These are phyloP conservation scores for Aradus depressus DNA, from an alignment of 2,888 invertebrate species.

Conservation along the genomic window DNA sequence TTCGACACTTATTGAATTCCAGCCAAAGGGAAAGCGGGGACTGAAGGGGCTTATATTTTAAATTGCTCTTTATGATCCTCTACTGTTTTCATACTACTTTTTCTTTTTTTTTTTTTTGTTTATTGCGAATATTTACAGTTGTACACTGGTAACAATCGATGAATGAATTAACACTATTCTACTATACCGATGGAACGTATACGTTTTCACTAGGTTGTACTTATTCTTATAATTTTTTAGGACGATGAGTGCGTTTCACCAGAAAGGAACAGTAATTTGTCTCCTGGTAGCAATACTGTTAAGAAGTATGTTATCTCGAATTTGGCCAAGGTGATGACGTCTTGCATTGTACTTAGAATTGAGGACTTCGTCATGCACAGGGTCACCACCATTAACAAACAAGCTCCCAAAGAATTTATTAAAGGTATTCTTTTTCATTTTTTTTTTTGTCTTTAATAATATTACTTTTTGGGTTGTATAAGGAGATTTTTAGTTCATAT, in stretches of 20 bases:
- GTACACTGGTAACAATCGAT: too few relatives aligned
- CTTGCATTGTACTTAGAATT: slow-evolving; percentile 77
- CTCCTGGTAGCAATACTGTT: slow-evolving; percentile 7
- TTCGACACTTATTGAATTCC: too few relatives aligned
- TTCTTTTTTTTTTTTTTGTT: too few relatives aligned
- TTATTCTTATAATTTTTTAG: slow-evolving; percentile 5
- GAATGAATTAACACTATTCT: neutral
- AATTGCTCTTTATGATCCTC: too few relatives aligned
- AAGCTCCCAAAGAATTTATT: slow-evolving; percentile 67
- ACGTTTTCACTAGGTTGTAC: too few relatives aligned
- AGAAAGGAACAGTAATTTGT: slow-evolving; percentile 4
- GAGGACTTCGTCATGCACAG: slow-evolving; percentile 84
- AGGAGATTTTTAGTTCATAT: too few relatives aligned
- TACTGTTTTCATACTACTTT: too few relatives aligned
- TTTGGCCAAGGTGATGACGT: slow-evolving; percentile 79
- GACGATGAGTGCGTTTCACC: slow-evolving; percentile 8
- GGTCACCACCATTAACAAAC: slow-evolving; percentile 63
- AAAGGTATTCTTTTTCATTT: slow-evolving; percentile 43
- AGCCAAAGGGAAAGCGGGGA: too few relatives aligned
- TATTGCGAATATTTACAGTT: too few relatives aligned
- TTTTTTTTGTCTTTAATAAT: too few relatives aligned
- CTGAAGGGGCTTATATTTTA: too few relatives aligned
- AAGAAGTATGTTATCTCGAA: slow-evolving; percentile 47
- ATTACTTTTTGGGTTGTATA: too few relatives aligned
- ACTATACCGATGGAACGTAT: neutral